Percentiles rank a stretch among this genome's conserved stretches.
Conservation (phyloP, 2,888 invertebrate species). For the Papilio elwesi region DNA sequence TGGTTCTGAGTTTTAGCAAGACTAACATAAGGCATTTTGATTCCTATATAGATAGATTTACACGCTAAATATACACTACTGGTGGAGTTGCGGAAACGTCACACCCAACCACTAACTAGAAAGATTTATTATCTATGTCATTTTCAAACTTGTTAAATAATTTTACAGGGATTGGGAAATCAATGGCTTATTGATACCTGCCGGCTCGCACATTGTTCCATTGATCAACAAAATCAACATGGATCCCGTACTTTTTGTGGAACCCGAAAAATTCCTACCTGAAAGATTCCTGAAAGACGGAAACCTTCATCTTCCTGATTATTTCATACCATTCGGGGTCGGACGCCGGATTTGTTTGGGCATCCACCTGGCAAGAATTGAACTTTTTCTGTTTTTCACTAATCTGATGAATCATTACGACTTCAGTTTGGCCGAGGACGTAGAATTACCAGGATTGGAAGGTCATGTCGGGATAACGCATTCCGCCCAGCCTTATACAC, state of each 20-base stretch:
- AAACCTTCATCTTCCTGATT: conserved; percentile 89
- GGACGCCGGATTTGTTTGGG: conserved; percentile 94
- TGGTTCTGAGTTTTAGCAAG: too few species aligned
- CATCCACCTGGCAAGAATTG: conserved; percentile 91
- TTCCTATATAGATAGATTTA: too few species aligned
- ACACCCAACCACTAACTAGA: too few species aligned
- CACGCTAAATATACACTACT: too few species aligned
- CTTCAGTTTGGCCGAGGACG: conserved; percentile 87
- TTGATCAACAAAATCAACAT: conserved; percentile 92
- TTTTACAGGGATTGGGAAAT: conserved; percentile 87
- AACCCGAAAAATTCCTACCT: conserved; percentile 91
- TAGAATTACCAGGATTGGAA: conserved; percentile 87
- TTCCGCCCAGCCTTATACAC: conserved; percentile 82
- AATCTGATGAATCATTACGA: conserved; percentile 90
- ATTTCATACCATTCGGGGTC: conserved; percentile 93
- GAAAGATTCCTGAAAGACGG: conserved; percentile 89
- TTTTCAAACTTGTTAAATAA: neutral
- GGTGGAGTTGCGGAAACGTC: too few species aligned
- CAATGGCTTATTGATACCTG: conserved; percentile 89
- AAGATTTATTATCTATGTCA: too few species aligned
- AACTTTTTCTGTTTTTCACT: conserved; percentile 92
- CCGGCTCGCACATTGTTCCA: conserved; percentile 90
- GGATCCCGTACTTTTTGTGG: conserved; percentile 91
- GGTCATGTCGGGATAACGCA: conserved; percentile 90
- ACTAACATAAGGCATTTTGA: too few species aligned